phyloP scores from a whole-genome alignment of 2,113 vertebrate genomes.

The Burhinus bistriatus region DNA sequence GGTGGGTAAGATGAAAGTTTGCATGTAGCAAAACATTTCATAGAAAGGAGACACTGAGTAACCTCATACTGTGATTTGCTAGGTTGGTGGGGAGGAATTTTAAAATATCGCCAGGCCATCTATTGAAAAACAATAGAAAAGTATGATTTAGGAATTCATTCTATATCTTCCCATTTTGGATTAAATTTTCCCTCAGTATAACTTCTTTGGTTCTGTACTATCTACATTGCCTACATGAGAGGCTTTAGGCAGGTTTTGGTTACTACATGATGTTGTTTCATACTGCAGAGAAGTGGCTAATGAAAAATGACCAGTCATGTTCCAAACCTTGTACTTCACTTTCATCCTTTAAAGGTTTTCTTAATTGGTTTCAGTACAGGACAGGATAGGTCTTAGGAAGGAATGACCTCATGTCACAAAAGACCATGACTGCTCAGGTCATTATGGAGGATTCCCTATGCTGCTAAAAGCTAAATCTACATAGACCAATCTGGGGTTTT shows the following conservation, averaged over 20 bases:
- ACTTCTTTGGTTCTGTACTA: neutral
- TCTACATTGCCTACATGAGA: neutral
- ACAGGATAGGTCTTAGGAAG: neutral
- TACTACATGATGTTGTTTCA: neutral
- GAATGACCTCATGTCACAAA: neutral
- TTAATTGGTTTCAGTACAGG: neutral
- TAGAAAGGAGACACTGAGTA: neutral
- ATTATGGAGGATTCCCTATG: neutral
- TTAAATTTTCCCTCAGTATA: neutral
- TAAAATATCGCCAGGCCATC: neutral
- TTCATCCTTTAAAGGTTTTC: neutral
- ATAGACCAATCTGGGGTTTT: neutral
- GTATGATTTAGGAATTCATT: neutral
- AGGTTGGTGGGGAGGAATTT: neutral
- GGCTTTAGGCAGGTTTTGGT: neutral
- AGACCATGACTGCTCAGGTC: neutral
- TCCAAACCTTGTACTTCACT: neutral
- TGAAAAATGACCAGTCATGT: neutral
- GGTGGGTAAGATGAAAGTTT: slow-evolving; percentile 29
- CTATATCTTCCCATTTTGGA: neutral
- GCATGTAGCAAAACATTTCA: slow-evolving; percentile 16
- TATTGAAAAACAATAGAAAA: neutral
- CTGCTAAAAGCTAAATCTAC: neutral
- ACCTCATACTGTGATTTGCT: slow-evolving; percentile 3
- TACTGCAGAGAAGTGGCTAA: neutral